These are phyloP conservation scores for Trichacis sp. DNA, from an alignment of 2,888 invertebrate species.

Conservation along the genomic window DNA sequence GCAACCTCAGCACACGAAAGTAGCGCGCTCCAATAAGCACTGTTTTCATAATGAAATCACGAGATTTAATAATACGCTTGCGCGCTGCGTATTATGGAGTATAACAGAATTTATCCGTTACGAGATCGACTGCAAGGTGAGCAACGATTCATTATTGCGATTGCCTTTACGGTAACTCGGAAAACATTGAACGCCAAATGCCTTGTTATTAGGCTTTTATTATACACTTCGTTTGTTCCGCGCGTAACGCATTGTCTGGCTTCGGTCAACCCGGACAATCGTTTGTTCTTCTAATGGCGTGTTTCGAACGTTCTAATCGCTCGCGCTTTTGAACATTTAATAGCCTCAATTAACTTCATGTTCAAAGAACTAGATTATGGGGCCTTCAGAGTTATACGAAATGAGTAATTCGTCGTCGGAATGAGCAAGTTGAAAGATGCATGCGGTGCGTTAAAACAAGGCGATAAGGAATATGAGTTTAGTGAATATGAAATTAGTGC, in stretches of 20 bases:
- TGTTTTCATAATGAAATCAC: slow-evolving; percentile 24
- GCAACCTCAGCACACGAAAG: slow-evolving; percentile 12
- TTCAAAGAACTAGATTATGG: too few species aligned
- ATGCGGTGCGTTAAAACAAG: too few species aligned
- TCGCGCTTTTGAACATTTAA: too few species aligned
- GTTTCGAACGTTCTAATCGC: too few species aligned
- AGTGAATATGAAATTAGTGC: too few species aligned
- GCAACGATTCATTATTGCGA: slow-evolving; percentile 24
- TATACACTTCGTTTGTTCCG: background rate
- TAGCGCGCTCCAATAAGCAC: slow-evolving; percentile 32
- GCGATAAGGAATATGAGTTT: too few species aligned
- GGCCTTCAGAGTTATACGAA: too few species aligned
- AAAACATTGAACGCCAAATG: background rate
- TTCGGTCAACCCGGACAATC: background rate
- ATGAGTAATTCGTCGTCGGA: too few species aligned
- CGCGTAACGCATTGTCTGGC: background rate
- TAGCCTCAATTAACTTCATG: too few species aligned
- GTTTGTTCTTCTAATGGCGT: background rate
- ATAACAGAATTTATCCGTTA: slow-evolving; percentile 22
- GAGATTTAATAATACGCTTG: slow-evolving; percentile 29
- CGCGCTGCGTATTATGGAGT: slow-evolving; percentile 24
- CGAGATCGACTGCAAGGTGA: slow-evolving; percentile 10
- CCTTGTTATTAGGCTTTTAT: background rate
- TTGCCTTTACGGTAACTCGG: slow-evolving; percentile 13
- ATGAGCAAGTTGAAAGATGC: too few species aligned